Base-by-base conservation (phyloP, 2,113 vertebrate genomes). In the Zosterops japonicus region DNA sequence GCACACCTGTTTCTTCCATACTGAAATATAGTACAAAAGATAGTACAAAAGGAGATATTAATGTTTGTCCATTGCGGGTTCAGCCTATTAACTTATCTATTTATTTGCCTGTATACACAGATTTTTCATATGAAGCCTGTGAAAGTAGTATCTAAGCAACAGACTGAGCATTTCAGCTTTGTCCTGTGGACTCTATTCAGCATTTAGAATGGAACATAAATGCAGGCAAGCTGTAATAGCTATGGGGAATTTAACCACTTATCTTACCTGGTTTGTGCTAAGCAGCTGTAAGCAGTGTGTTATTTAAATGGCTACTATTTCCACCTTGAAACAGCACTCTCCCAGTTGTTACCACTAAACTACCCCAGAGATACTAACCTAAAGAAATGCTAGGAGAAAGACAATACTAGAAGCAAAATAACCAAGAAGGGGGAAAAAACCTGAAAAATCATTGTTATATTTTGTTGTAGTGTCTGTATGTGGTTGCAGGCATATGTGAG, bases 111-210 rank as follows among this genome's bases (percentile, higher is more conserved):
- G 46, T 50, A 39, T 80, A 76, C 5, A 1, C 63, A 80, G 67
- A 77, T 85, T 94, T 94, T 91, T 93, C 82, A 65, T n/a, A 70
- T 18, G 75, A 93, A 94, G 63, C 47, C 74, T 74, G 21, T 94
- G 89, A 74, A 95, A 87, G 70, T 59, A 95, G 95, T 95, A 95
- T 94, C 95, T 83, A 97, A 96, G 95, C 93, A 97, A 95, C 94
- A 90, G 85, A 65, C 67, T 39, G 75, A 94, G 65, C 24, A 83
- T 72, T 93, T 87, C 82, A 69, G 84, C 67, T 94, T 82, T 95
- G 91, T 96, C 87, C 92, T 87, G 80, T 94, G 75, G 87, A 95
- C 64, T 93, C 75, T 65, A 59, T 93, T 95, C 91, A 91, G 39
- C 56, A 63, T 76, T 85, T 88, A 53, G 42, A 91, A 87, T 42